These are phyloP conservation scores for Rhynchophorus ferrugineus DNA, from an alignment of 1,140 invertebrate genomes.

Conservation along the genomic window DNA sequence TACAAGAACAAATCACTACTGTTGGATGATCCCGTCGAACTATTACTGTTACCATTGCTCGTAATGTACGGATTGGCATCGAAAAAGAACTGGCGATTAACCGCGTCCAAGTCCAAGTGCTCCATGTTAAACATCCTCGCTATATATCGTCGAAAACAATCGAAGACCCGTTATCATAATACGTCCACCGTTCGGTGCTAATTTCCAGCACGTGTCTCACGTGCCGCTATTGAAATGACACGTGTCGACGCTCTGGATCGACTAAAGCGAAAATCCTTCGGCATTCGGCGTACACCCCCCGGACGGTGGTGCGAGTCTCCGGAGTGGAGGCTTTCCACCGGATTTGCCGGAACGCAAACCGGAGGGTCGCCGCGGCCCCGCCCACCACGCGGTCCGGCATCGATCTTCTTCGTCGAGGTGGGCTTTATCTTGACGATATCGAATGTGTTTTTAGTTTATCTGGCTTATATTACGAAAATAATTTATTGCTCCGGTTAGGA, in stretches of 20 bases:
- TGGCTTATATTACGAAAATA: too few relatives aligned
- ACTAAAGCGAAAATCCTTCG: constrained; percentile 9
- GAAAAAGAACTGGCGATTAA: constrained; percentile 49
- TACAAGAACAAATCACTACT: constrained; percentile 46
- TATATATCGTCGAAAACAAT: background rate
- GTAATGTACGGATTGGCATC: constrained; percentile 44
- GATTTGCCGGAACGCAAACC: constrained; percentile 12
- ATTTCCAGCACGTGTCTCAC: constrained; percentile 5
- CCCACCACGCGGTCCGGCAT: constrained; percentile 8
- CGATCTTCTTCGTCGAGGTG: constrained; percentile 4
- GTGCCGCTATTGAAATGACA: constrained; percentile 6
- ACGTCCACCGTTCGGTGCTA: background rate
- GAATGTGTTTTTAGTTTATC: too few relatives aligned
- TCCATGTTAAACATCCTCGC: constrained; percentile 43
- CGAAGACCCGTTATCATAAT: background rate
- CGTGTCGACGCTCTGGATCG: constrained; percentile 9
- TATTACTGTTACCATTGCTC: constrained; percentile 29
- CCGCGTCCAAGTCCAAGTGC: constrained; percentile 46
- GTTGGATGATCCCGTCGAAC: constrained; percentile 35
- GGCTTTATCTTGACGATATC: background rate
- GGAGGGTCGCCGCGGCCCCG: constrained; percentile 9
- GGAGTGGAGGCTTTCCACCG: constrained; percentile 11
- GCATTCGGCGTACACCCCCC: constrained; percentile 4
- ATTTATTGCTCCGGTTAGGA: too few relatives aligned
- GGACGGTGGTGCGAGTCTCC: constrained; percentile 5